Base-by-base conservation (phyloP, 1,140 invertebrate genomes). In the Berghia stephanieae region DNA sequence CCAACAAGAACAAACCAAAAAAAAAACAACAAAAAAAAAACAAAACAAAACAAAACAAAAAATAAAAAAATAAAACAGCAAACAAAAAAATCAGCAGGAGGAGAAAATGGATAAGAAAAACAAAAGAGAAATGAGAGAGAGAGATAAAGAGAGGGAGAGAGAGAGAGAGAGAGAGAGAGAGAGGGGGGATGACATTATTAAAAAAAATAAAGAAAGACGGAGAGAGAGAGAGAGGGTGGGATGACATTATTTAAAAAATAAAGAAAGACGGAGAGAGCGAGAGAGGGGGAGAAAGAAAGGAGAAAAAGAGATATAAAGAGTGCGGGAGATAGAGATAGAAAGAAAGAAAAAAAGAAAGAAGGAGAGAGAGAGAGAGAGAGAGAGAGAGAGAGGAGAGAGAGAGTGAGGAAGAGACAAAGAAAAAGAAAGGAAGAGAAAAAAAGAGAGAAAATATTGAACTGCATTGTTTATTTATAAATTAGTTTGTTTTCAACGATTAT, bases 321-420 rank as follows among this genome's bases (percentile, higher is more conserved):
- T 2, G 18, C 24, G 34, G 42, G 5, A 21, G 18, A 40, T 13
- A 40, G 67, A 69, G 21, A 27, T 0, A 68, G 24, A 68, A 8
- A 34, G 38, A 10, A 40, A 38, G 31, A 38, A 18, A 68, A 38
- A 68, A 18, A 68, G 66, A 68, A 8, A 68, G 16, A 38, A 18
- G 40, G 16, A 38, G 24, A 68, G 16, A 68, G 24, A 68, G 16
- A 68, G 24, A 68, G 16, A 68, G 24, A 68, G 66, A 68, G 24
- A 38, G 66, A 68, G 24, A 68, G 34, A 68, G 24, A 68, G 66
- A 68, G 34, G 40, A 68, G 16, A 68, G 66, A 68, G 66, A 68
- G 34, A 13, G 8, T 16, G 60, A 66, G 16, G 21, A 34, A 68
- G 38, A 10, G 38, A 10, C 5, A 68, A 34, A 68, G 10, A 40